Evolutionary conservation across 2,113 vertebrate genomes (phyloP), one percentile per base, ranked within the genome.

Genomic region (Myrmophylax atrothorax): DNA sequence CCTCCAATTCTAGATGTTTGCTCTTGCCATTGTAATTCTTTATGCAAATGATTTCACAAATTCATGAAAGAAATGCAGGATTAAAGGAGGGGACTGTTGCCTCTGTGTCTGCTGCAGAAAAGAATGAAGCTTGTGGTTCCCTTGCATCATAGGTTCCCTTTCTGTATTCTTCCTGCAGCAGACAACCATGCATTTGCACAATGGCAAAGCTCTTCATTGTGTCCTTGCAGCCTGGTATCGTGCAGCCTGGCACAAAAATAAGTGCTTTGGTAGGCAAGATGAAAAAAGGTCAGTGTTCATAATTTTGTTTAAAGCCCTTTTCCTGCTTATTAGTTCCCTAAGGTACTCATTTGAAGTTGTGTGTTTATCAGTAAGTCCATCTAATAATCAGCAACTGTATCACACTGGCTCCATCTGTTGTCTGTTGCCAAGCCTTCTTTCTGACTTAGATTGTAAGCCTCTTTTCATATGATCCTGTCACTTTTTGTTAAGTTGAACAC

Each of bases 371-470:
- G 18, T 91, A 91, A 95, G 58, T 67, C 59, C 76, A 53, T 72
- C 78, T 90, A 46, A 63, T 96, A 87, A 77, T 87, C 6, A 4
- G 63, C 66, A 69, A 9, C 55, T 66, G 38, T 77, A 56, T 73
- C 59, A 47, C 83, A 38, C 28, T 62, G 84, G 47, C 80, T 94
- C 93, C 83, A 92, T 96, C 90, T 97, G 94, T 94, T 94, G 92
- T 92, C 80, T 93, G 49, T 91, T 83, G 81, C 75, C 81, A 83
- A 81, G 73, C 47, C 66, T 52, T 90, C 95, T 74, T 92, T 91
- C 83, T 89, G 79, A 74, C 77, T 94, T 90, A 64, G 77, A 35
- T 82, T 66, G 79, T 93, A 96, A 96, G 85, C 94, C 88, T 13
- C 92, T 97, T 90, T 95, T 93, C 69, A 0, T 77, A 50, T 62